Conservation (phyloP, 2,888 invertebrate genomes). For the Drosophila affinis region DNA sequence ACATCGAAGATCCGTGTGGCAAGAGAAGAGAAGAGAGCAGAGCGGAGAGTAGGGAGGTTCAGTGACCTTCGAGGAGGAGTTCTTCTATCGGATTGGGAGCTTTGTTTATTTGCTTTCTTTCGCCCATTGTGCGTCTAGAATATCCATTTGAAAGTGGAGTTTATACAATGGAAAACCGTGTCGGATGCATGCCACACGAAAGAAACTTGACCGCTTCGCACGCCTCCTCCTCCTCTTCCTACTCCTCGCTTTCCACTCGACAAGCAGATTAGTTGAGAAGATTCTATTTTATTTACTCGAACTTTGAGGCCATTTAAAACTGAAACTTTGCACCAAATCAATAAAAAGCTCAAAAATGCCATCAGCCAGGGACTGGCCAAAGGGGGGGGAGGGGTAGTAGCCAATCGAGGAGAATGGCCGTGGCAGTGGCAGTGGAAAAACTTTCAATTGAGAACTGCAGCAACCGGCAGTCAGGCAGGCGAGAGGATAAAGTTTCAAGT, state of each 20-base stretch:
- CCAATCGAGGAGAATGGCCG: conserved; percentile 23
- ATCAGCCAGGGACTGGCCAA: neutral
- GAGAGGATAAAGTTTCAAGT: conserved; percentile 45
- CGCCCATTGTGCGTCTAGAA: conserved; percentile 22
- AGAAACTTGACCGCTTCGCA: conserved; percentile 21
- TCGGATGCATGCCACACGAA: conserved; percentile 20
- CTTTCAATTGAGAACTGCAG: conserved; percentile 55
- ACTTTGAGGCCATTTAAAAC: conserved; percentile 33
- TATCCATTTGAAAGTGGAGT: conserved; percentile 25
- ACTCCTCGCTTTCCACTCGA: conserved; percentile 4
- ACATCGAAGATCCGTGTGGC: conserved; percentile 23
- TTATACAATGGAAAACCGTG: conserved; percentile 22
- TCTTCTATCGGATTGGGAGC: neutral
- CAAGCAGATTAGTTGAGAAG: conserved; percentile 28
- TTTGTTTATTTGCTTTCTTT: conserved; percentile 1
- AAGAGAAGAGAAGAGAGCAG: neutral
- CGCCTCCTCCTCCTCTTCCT: neutral
- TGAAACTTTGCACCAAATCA: conserved; percentile 35
- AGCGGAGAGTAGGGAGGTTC: neutral
- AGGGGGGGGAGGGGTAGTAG: neutral
- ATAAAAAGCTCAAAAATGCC: conserved; percentile 41
- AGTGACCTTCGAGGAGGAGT: conserved; percentile 7
- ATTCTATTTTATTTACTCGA: conserved; percentile 34
- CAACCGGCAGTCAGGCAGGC: conserved; percentile 41
- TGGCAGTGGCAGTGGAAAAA: conserved; percentile 23